Evolutionary conservation across 2,888 invertebrate species (phyloP).

Genomic region (Bombylius major): DNA sequence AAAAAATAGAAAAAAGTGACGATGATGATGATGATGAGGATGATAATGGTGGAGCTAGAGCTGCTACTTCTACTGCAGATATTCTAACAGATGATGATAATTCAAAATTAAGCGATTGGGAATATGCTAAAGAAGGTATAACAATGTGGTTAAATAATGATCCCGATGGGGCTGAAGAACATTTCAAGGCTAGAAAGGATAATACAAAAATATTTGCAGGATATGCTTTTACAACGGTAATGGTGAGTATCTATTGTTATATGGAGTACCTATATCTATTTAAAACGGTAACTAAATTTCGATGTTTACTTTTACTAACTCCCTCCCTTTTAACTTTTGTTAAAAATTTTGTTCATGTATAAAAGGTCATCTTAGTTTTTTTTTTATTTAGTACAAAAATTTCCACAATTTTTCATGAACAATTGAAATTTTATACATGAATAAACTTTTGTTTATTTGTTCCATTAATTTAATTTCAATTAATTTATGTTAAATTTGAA

Average conservation of each 20-base stretch:
- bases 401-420: no score
- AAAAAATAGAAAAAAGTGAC: no score
- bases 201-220: slow-evolving; percentile 11
- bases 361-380: no score
- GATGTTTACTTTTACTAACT: no score
- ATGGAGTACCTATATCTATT: no score
- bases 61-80: no score
- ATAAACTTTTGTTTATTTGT: no score
- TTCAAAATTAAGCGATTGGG: slow-evolving; percentile 2
- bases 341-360: background rate
- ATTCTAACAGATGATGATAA: background rate
- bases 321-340: background rate
- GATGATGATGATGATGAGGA: background rate
- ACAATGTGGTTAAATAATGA: slow-evolving; percentile 15
- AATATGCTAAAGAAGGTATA: slow-evolving; percentile 15
- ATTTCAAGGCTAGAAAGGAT: slow-evolving; percentile 9
- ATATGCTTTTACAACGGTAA: slow-evolving; percentile 12
- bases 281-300: no score
- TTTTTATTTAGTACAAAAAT: no score
- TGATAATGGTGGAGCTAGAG: background rate
- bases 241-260: slow-evolving; percentile 9
- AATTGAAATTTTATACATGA: no score
- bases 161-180: slow-evolving; percentile 11
- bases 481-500: no score
- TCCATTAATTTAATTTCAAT: no score